Conservation (phyloP, 2,888 invertebrate genomes). For the Drosophila mimetica region DNA sequence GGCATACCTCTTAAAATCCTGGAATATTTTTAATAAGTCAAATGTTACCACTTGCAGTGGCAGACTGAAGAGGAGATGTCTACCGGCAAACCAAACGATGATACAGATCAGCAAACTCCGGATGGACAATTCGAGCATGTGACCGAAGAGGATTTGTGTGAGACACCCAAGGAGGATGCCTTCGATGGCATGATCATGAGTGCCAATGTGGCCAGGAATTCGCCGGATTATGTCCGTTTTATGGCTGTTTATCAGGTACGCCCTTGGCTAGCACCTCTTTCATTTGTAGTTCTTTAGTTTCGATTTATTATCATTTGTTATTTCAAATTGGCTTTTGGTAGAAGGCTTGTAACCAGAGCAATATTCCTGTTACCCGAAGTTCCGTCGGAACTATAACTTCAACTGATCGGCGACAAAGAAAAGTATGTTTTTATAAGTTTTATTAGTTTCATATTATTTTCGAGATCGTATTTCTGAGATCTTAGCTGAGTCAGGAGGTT, state of each 20-base stretch:
- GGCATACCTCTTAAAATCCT: too few species aligned
- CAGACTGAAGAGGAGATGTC: conserved; percentile 45
- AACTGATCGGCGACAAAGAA: conserved; percentile 42
- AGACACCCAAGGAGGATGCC: conserved; percentile 54
- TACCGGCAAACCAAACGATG: conserved; percentile 33
- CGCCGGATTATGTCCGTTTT: conserved; percentile 81
- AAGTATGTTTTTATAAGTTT: conserved; percentile 70
- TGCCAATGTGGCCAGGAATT: conserved; percentile 81
- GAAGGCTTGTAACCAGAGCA: conserved; percentile 81
- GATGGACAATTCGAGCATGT: conserved; percentile 60
- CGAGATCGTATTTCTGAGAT: too few species aligned
- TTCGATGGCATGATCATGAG: conserved; percentile 83
- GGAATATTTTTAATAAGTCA: too few species aligned
- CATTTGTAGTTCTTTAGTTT: conserved; percentile 20
- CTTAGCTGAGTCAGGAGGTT: neutral
- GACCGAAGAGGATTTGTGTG: conserved; percentile 45
- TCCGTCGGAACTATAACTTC: conserved; percentile 31
- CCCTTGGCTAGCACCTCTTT: neutral
- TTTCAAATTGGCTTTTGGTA: conserved; percentile 64
- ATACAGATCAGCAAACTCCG: conserved; percentile 46
- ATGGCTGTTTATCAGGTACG: conserved; percentile 84
- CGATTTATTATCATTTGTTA: conserved; percentile 41
- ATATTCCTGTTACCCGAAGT: conserved; percentile 79
- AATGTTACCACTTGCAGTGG: neutral
- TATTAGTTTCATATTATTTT: neutral